These are phyloP conservation scores for Cuniculus paca DNA, from an alignment of 2,797 vertebrate species.

Conservation along the genomic window DNA sequence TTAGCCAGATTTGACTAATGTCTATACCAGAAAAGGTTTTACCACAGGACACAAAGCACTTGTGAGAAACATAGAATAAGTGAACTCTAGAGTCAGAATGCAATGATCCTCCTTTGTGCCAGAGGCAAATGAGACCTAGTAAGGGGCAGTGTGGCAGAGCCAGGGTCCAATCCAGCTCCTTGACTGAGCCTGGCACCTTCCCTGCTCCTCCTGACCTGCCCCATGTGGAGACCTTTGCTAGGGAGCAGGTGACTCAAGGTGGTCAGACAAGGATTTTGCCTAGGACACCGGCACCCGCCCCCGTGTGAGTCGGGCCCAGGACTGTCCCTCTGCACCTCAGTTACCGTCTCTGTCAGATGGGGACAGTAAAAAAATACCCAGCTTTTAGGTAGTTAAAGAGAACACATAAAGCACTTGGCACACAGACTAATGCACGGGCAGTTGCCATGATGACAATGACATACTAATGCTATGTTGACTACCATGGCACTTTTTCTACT, in stretches of 20 bases:
- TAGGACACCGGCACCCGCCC: no score
- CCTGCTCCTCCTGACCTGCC: neutral
- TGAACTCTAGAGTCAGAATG: neutral
- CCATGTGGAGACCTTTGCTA: neutral
- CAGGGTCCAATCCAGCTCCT: neutral
- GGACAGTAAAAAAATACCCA: neutral
- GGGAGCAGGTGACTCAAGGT: neutral
- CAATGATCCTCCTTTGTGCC: neutral
- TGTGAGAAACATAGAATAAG: constrained; percentile 9
- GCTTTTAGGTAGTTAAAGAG: neutral
- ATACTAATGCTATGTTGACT: neutral
- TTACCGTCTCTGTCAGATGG: neutral
- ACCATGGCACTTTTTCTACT: neutral
- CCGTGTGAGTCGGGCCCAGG: neutral
- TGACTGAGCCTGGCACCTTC: neutral
- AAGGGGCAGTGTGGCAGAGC: neutral
- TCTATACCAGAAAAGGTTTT: constrained; percentile 47
- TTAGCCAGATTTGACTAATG: constrained; percentile 40
- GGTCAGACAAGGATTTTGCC: neutral
- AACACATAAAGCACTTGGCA: neutral
- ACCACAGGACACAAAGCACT: constrained; percentile 19
- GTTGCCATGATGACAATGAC: neutral
- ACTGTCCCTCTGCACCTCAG: neutral
- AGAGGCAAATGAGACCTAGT: neutral
- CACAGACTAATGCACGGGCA: neutral